Evolutionary conservation across 1,140 invertebrate genomes (phyloP), one percentile per base, ranked within the genome.

Genomic region (Euura saliciscinereae): DNA sequence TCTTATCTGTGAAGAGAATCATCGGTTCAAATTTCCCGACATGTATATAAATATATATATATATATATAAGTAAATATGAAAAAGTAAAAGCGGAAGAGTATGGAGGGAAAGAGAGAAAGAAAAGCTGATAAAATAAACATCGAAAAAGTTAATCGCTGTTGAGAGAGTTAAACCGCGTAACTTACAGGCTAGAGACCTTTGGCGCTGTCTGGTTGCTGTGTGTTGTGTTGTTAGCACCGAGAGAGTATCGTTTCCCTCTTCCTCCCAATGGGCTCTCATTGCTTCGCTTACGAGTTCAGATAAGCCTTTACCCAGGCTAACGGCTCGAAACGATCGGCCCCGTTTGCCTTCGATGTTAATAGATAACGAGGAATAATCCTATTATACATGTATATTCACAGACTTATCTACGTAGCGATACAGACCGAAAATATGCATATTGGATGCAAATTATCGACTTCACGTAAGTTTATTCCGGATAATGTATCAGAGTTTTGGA

Each of bases 131-230:
- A 59, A 59, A 11, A n/a, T 59, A n/a, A 11, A 6, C 51, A 8
- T 59, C 51, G 51, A 59, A 59, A 59, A 59, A 59, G 51, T 59
- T 59, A n/a, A 59, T 59, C 51, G 51, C 51, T 8, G 51, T 59
- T 11, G 51, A 59, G 51, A 3, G 6, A 59, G 51, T 59, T 59
- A 59, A 59, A 3, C 8, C 51, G 51, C 51, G 51, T 59, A 59
- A 59, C 13, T 59, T 59, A 59, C 51, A 59, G 51, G 8, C 51
- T 11, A 2, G 51, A 6, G 13, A 59, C 3, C 13, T 11, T 59
- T 11, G 51, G 51, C 13, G 13, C 28, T 28, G 28, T 28, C 28
- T 28, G 28, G 28, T 28, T 28, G 28, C 28, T 59, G 13, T 11
- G 8, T n/a, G 3, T 6, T 3, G 51, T 59, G 51, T n/a, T 59